Percentiles rank a stretch among this genome's conserved stretches.
Evolutionary conservation across 2,797 vertebrate genomes (phyloP).

Genomic region (Lophotriccus pileatus): DNA sequence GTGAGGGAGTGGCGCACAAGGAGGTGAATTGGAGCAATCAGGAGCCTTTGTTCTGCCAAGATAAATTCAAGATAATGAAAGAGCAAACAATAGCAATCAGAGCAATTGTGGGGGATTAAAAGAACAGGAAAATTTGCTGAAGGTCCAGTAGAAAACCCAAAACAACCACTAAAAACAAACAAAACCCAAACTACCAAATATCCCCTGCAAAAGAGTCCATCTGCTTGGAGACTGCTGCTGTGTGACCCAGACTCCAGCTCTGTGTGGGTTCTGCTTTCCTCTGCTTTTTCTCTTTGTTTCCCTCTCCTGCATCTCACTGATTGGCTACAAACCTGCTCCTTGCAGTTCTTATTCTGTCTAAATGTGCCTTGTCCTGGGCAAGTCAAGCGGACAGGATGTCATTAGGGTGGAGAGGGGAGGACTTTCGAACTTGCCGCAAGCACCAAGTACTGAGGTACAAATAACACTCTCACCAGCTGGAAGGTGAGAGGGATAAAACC

Average conservation of each 20-base stretch:
- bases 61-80: neutral
- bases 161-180: accelerated
- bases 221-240: neutral
- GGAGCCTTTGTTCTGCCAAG: neutral
- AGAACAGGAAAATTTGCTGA: neutral
- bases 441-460: neutral
- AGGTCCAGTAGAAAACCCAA: neutral
- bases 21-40: neutral
- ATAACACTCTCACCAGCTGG: neutral
- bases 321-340: neutral
- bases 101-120: neutral
- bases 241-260: neutral
- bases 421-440: neutral
- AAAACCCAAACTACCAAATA: neutral
- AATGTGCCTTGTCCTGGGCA: neutral
- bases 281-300: neutral
- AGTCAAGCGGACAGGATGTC: neutral
- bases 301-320: neutral
- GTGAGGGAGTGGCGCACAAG: neutral
- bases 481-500: neutral
- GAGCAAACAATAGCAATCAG: neutral
- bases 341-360: neutral
- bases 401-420: neutral
- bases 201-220: neutral
- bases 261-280: neutral